Conservation (phyloP, 2,113 vertebrate species). For the Dryoscopus gambensis region DNA sequence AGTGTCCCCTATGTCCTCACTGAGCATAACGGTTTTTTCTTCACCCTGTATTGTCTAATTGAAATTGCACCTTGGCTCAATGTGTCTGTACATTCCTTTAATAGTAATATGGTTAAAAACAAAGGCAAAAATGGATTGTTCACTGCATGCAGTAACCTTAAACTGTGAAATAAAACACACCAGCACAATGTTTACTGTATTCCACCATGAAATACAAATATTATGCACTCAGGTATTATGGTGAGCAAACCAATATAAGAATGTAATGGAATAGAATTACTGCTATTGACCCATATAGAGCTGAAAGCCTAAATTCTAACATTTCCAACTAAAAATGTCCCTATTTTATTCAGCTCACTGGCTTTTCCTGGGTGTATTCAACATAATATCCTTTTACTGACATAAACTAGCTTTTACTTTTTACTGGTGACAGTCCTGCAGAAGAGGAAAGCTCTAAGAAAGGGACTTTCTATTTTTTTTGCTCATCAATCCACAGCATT, state of each 20-base stretch:
- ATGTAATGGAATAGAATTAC: slow-evolving; percentile 18
- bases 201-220: neutral
- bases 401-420: neutral
- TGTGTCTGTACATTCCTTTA: neutral
- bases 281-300: neutral
- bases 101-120: neutral
- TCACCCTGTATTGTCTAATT: neutral
- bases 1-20: neutral
- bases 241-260: neutral
- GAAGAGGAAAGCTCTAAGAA: neutral
- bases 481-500: slow-evolving; percentile 29
- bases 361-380: neutral
- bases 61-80: neutral
- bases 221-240: neutral
- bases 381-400: neutral
- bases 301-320: neutral
- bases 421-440: neutral
- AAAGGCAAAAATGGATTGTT: neutral
- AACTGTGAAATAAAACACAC: neutral
- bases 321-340: neutral
- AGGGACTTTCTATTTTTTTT: neutral
- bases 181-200: neutral
- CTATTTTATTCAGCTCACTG: neutral
- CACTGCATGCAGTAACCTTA: neutral
- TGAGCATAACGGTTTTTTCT: neutral